A percentile compares a stretch with the other conserved stretches of the same genome.
phyloP scores from a whole-genome alignment of 2,797 vertebrate species.

The Streptopelia turtur region DNA sequence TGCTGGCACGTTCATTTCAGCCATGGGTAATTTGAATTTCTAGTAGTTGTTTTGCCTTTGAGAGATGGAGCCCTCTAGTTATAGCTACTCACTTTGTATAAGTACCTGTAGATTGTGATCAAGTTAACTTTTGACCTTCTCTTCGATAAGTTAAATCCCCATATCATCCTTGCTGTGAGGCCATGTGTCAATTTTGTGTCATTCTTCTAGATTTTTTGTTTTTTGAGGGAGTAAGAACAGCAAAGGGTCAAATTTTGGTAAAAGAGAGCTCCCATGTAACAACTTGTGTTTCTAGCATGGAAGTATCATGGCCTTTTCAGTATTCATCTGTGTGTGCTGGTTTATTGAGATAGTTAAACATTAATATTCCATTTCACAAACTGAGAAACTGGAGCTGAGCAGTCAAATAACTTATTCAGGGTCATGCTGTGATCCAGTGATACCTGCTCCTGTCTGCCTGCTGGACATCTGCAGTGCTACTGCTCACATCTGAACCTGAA shows the following conservation, averaged over 20 bases:
- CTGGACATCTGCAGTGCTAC: background rate
- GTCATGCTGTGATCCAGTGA: background rate
- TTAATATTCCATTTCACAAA: conserved; percentile 49
- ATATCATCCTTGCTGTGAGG: background rate
- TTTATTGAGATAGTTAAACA: conserved; percentile 39
- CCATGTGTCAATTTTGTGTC: background rate
- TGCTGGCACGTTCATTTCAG: background rate
- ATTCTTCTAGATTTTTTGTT: background rate
- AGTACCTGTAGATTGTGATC: conserved; percentile 41
- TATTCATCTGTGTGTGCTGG: background rate
- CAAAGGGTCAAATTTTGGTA: background rate
- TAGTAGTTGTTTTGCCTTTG: background rate
- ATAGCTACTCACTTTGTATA: background rate
- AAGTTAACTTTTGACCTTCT: conserved; percentile 48
- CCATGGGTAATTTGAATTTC: conserved; percentile 1
- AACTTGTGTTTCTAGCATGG: background rate
- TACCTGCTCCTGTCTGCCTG: background rate
- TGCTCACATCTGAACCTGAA: background rate
- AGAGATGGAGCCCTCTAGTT: conserved; percentile 7
- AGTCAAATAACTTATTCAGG: background rate
- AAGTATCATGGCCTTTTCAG: background rate
- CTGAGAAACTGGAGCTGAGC: background rate
- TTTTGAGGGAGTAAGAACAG: background rate
- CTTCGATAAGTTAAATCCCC: conserved; percentile 24
- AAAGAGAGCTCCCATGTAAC: background rate